Percentiles rank a stretch among this genome's conserved stretches.
phyloP scores from a whole-genome alignment of 2,113 vertebrate genomes.

The Calypte anna region DNA sequence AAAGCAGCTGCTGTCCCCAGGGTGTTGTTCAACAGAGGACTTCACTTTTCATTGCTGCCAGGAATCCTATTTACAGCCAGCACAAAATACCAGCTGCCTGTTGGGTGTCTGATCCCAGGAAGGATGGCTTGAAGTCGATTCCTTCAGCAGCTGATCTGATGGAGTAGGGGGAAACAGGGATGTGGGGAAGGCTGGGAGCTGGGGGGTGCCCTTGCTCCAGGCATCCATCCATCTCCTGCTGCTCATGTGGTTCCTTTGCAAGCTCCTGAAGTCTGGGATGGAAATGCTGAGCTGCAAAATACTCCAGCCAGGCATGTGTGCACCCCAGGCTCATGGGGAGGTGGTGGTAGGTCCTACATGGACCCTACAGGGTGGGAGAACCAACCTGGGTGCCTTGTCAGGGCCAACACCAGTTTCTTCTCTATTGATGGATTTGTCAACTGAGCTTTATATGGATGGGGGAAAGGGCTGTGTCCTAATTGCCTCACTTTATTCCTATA shows the following conservation, averaged over 20 bases:
- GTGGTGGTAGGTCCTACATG: background rate
- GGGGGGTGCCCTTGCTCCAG: background rate
- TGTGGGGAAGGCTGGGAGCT: background rate
- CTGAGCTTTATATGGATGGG: accelerated
- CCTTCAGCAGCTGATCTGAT: background rate
- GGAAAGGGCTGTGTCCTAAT: background rate
- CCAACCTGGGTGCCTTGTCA: too few relatives aligned
- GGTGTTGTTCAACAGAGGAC: conserved; percentile 26
- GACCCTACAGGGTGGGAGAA: background rate
- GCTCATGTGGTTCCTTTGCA: background rate
- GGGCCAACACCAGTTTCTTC: background rate
- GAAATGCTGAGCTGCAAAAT: background rate
- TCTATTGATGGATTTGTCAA: background rate
- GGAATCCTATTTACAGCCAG: conserved; percentile 7
- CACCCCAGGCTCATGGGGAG: accelerated
- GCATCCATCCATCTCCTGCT: background rate
- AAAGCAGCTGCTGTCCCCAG: conserved; percentile 46
- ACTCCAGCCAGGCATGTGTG: accelerated
- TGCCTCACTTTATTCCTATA: background rate
- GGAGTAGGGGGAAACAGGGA: background rate
- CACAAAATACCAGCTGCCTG: background rate
- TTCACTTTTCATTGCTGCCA: conserved; percentile 45
- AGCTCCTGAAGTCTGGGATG: background rate
- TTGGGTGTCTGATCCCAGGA: background rate
- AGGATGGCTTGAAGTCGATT: background rate